These are phyloP conservation scores for Passerina amoena DNA, from an alignment of 2,113 vertebrate species.

Conservation along the genomic window DNA sequence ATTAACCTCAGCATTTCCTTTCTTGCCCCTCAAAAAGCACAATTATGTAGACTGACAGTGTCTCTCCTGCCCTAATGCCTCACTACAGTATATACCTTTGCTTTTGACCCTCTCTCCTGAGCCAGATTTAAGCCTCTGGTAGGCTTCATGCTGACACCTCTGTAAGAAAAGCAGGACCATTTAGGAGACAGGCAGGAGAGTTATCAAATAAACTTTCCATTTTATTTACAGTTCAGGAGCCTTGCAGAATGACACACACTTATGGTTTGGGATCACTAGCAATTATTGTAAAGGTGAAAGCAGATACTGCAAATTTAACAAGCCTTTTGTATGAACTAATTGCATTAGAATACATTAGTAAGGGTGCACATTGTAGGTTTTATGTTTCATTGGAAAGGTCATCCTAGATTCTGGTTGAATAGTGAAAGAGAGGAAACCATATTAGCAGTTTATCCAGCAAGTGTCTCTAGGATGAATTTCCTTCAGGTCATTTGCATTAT, in stretches of 20 bases:
- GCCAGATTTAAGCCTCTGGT: neutral
- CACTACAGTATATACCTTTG: neutral
- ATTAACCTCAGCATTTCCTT: neutral
- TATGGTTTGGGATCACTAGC: slow-evolving; percentile 65
- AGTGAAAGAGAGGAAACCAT: slow-evolving; percentile 70
- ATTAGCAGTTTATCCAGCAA: slow-evolving; percentile 70
- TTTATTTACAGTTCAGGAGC: slow-evolving; percentile 61
- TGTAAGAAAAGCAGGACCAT: neutral
- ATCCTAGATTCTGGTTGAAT: slow-evolving; percentile 74
- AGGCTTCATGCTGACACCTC: neutral
- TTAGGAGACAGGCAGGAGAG: neutral
- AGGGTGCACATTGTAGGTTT: slow-evolving; percentile 85
- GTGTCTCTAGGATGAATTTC: slow-evolving; percentile 70
- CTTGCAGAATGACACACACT: slow-evolving; percentile 44
- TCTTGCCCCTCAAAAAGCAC: neutral
- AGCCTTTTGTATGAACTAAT: slow-evolving; percentile 91
- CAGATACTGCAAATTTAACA: slow-evolving; percentile 87
- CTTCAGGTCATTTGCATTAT: slow-evolving; percentile 75
- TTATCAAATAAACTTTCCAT: slow-evolving; percentile 53
- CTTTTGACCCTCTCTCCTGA: neutral
- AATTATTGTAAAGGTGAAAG: slow-evolving; percentile 76
- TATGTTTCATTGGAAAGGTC: slow-evolving; percentile 83
- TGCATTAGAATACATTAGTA: slow-evolving; percentile 91
- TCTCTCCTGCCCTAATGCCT: neutral
- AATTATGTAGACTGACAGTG: neutral